Evolutionary conservation across 2,113 vertebrate genomes (phyloP).

Genomic region (Pantherophis guttatus): DNA sequence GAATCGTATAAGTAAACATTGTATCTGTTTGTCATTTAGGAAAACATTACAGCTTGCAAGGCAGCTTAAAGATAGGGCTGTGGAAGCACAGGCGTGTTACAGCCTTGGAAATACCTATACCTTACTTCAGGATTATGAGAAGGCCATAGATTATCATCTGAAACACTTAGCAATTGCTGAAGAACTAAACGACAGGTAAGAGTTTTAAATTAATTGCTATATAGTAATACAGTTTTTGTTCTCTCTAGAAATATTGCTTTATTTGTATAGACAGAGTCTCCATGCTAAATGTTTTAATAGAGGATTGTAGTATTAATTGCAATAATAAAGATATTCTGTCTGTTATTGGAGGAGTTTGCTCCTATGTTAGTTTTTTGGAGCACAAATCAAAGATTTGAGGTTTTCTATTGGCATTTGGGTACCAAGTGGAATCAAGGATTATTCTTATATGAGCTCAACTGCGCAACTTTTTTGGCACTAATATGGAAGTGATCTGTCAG

Average conservation of each 20-base stretch:
- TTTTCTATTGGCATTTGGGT: neutral
- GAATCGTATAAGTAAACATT: neutral
- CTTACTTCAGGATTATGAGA: conserved; percentile 92
- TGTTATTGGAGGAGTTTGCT: neutral
- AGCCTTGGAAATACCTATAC: conserved; percentile 96
- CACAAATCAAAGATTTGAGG: neutral
- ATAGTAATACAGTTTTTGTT: neutral
- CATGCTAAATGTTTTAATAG: neutral
- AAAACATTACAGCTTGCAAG: conserved; percentile 87
- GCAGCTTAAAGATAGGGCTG: conserved; percentile 88
- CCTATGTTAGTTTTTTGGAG: neutral
- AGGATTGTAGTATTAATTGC: neutral
- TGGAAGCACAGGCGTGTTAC: conserved; percentile 96
- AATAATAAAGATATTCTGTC: neutral
- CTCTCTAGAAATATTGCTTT: neutral
- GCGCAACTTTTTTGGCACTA: neutral
- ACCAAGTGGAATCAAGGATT: neutral
- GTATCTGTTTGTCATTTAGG: conserved; percentile 64
- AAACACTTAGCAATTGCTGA: conserved; percentile 94
- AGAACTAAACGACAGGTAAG: conserved; percentile 88
- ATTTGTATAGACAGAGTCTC: neutral
- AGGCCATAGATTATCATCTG: conserved; percentile 92
- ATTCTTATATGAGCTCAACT: neutral
- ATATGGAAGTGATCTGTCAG: neutral
- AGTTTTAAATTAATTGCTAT: neutral